Evolutionary conservation across 2,797 vertebrate genomes (phyloP), one percentile per base, ranked within the genome.

Genomic region (Sandelia bainsii): DNA sequence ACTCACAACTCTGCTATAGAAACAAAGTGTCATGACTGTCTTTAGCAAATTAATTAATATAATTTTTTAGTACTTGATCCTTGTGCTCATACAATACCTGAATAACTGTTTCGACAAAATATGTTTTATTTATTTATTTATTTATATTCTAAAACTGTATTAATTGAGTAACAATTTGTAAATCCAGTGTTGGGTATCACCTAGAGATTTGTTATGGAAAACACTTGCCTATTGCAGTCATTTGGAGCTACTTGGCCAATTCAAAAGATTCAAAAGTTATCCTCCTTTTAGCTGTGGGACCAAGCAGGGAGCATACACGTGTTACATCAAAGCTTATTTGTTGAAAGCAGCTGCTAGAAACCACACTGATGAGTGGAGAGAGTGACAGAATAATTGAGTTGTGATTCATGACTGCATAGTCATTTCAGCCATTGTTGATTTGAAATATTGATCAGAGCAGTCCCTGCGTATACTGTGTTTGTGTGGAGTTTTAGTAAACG

Each of bases 21-120:
- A 51, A 34, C 16, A 6, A 52, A 20, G 11, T 57, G 13, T 13
- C 11, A 37, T 34, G 11, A 4, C 11, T 37, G 20, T 6, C 52
- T 62, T 71, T 14, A 34, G 52, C 2, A 42, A 63, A 56, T 25
- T 50, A n/a, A n/a, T n/a, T n/a, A n/a, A n/a, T n/a, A n/a, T n/a
- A n/a, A n/a, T n/a, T n/a, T n/a, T n/a, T n/a, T n/a, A n/a, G n/a
- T n/a, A n/a, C n/a, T n/a, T n/a, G n/a, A n/a, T n/a, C n/a, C 25
- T 25, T 25, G 25, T 25, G 25, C 25, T 25, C 2, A 4, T 25
- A 25, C 25, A 25, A 25, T 25, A 25, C 4, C 25, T 25, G 25
- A 4, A 25, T 25, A 4, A 4, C 25, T 25, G 25, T 25, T 2
- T 25, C 4, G 25, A 25, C 4, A 25, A 25, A 25, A 25, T 25